phyloP scores from a whole-genome alignment of 1,140 invertebrate genomes.

The Drosophila navojoa region DNA sequence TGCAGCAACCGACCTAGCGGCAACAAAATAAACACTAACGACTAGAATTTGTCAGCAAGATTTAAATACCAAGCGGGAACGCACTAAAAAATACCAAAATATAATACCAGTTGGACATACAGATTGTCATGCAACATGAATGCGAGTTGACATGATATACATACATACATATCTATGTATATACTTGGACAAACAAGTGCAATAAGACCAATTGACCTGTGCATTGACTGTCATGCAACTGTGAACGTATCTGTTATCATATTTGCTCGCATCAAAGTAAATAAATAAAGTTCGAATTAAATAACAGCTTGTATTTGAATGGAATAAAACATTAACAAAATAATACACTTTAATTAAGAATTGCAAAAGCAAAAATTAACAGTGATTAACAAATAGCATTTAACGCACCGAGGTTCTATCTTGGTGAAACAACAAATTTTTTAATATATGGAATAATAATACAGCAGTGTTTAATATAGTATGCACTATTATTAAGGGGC shows the following conservation, averaged over 20 bases:
- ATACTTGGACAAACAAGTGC: no score
- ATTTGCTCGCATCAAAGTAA: background rate
- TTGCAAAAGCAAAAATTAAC: constrained; percentile 8
- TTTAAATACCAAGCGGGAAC: background rate
- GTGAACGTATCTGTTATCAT: background rate
- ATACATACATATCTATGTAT: no score
- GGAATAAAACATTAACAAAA: constrained; percentile 58
- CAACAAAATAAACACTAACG: constrained; percentile 31
- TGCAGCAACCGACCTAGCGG: background rate
- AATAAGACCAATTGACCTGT: background rate
- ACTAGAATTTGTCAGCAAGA: background rate
- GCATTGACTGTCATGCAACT: background rate
- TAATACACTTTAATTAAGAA: constrained; percentile 49
- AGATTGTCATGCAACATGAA: background rate
- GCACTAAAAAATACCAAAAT: constrained; percentile 9
- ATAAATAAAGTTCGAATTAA: background rate
- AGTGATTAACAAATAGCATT: constrained; percentile 12
- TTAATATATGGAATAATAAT: constrained; percentile 81
- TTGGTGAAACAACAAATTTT: constrained; percentile 70
- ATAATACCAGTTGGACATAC: background rate
- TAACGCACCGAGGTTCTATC: constrained; percentile 25
- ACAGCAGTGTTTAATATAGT: constrained; percentile 67
- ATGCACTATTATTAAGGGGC: constrained; percentile 74
- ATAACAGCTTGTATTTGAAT: constrained; percentile 62
- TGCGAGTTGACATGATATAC: background rate